Evolutionary conservation across 2,888 invertebrate genomes (phyloP), one percentile per base, ranked within the genome.

Genomic region (Harpalus rufipes): DNA sequence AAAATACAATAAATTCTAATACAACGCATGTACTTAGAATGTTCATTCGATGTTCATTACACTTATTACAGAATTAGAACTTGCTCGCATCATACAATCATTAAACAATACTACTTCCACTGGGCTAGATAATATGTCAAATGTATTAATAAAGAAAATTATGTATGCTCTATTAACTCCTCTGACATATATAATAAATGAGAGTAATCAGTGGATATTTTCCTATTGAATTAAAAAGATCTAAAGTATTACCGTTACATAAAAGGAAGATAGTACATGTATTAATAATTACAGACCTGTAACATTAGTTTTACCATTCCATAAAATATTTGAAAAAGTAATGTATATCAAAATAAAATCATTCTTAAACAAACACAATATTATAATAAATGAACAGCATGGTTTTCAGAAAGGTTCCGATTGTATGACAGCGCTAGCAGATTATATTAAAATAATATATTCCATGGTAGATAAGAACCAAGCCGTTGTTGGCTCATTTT

Each of bases 261-360:
- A 72, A 76, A 51, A 56, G 44, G 51, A 39, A 39, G 5, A 72
- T 7, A 41, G 21, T 21, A 32, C 32, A 14, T 72, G 4, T n/a
- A 32, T 72, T n/a, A 10, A 5, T 39, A 76, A 76, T 51, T 76
- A 76, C 51, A 44, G 74, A 12, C 74, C 74, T 10, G 6, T 76
- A 51, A 21, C 56, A 7, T 0, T 76, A 7, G 74, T 76, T 5
- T 76, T 51, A 76, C 44, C 81, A 12, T 85, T 85, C 10, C 51
- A 79, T 25, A 85, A 85, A 72, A 85, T 85, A 25, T 85, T 85
- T 21, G 80, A 85, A 51, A 80, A 80, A 58, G 21, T 85, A 25
- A 51, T 85, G 18, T n/a, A 72, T 39, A 39, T 16, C n/a, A 39
- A 68, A 44, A 44, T 79, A 2, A 21, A 41, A 18, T 32, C 59